Conservation (phyloP, 2,797 vertebrate genomes). For the Dallia pectoralis region DNA sequence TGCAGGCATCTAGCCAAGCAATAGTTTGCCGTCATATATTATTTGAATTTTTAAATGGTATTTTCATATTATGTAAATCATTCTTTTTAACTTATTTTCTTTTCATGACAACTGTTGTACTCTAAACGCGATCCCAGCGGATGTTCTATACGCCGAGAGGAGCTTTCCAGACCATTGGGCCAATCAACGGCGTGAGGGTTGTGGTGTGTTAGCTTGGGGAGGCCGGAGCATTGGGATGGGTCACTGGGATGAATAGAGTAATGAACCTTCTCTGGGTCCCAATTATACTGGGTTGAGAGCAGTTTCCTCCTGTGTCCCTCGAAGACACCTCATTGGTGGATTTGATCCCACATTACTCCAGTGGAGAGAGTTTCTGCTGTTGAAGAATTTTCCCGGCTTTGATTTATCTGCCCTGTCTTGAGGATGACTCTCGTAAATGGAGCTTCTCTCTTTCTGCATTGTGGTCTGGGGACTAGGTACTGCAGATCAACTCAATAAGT, state of each 20-base stretch:
- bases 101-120: no score
- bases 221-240: not conserved
- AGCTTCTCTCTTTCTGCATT: constrained; percentile 8
- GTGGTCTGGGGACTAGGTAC: not conserved
- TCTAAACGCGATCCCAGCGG: not conserved
- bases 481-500: not conserved
- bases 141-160: not conserved
- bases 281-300: constrained; percentile 55
- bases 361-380: constrained; percentile 49
- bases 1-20: no score
- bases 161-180: not conserved
- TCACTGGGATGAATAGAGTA: constrained; percentile 27
- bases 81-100: no score
- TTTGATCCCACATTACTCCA: constrained; percentile 30
- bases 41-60: no score
- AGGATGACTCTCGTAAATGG: constrained; percentile 26
- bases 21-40: no score
- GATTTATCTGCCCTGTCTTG: constrained; percentile 55
- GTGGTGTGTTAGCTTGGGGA: not conserved
- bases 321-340: constrained; percentile 22
- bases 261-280: constrained; percentile 61
- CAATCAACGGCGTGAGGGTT: not conserved
- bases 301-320: constrained; percentile 22
- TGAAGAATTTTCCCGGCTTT: constrained; percentile 44
- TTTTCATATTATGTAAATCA: no score